phyloP scores from a whole-genome alignment of 2,113 vertebrate species.

The Amblyornis subalaris region DNA sequence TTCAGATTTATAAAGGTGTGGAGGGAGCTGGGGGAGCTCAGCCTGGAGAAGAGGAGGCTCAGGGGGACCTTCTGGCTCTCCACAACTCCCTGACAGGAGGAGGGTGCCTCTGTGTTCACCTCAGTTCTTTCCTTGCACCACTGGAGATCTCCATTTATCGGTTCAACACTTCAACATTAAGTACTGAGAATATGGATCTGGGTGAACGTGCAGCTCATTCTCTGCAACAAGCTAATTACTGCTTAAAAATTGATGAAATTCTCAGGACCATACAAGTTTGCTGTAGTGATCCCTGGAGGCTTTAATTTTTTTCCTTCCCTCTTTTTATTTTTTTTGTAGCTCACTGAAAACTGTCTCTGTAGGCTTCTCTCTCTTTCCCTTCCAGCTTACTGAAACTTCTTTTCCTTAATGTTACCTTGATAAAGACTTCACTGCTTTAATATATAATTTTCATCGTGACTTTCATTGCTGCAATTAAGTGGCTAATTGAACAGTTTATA shows the following conservation, averaged over 20 bases:
- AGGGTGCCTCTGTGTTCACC: background rate
- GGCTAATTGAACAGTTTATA: slow-evolving; percentile 53
- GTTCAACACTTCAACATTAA: background rate
- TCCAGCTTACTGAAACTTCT: background rate
- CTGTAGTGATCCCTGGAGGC: background rate
- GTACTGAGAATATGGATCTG: background rate
- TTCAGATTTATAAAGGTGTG: background rate
- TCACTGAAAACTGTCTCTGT: background rate
- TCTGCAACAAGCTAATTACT: background rate
- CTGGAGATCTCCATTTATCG: background rate
- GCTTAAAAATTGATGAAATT: background rate
- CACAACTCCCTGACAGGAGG: background rate
- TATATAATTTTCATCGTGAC: slow-evolving; percentile 41
- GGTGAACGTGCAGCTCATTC: background rate
- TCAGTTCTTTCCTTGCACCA: background rate
- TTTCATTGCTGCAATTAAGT: slow-evolving; percentile 50
- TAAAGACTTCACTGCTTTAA: background rate
- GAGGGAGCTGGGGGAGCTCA: background rate
- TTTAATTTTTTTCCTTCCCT: background rate
- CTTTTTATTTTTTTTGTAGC: background rate
- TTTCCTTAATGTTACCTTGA: background rate
- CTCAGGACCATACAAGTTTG: background rate
- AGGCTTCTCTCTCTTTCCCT: background rate
- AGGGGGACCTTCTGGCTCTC: background rate
- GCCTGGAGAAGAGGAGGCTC: background rate